phyloP scores from a whole-genome alignment of 2,113 vertebrate species.

The Noctilio leporinus region DNA sequence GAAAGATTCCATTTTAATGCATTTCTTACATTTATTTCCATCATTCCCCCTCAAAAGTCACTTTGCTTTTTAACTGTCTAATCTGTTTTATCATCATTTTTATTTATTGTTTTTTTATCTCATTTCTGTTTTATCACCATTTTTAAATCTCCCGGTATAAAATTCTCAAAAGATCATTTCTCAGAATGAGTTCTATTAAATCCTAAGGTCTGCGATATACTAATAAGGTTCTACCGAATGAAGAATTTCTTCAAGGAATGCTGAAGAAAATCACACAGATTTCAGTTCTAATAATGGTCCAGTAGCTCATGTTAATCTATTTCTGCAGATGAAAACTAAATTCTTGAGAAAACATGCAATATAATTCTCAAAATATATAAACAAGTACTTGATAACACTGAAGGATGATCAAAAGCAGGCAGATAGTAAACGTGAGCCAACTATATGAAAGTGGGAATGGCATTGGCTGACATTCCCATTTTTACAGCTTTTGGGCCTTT shows the following conservation, averaged over 20 bases:
- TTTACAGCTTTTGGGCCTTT: neutral
- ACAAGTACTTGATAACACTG: neutral
- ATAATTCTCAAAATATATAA: neutral
- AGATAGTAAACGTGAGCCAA: neutral
- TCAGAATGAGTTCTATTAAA: slow-evolving; percentile 3
- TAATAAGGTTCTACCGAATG: slow-evolving; percentile 17
- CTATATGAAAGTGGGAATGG: neutral
- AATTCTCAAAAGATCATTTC: slow-evolving; percentile 17
- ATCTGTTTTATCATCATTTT: slow-evolving; percentile 25
- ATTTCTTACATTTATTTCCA: neutral
- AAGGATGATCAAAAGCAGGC: neutral
- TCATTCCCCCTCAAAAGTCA: slow-evolving; percentile 14
- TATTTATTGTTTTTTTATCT: too few species aligned
- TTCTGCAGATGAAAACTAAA: neutral
- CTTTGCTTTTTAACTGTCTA: slow-evolving; percentile 5
- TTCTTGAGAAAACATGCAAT: neutral
- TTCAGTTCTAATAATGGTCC: neutral
- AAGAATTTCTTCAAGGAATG: slow-evolving; percentile 9
- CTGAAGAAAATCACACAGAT: neutral
- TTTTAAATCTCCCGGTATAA: neutral
- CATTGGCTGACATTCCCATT: neutral
- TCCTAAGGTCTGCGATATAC: neutral
- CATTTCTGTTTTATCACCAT: slow-evolving; percentile 8
- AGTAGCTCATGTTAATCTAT: neutral
- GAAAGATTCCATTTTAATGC: slow-evolving; percentile 5